Base-by-base conservation (phyloP, 1,140 invertebrate species). In the Camponotus floridanus region DNA sequence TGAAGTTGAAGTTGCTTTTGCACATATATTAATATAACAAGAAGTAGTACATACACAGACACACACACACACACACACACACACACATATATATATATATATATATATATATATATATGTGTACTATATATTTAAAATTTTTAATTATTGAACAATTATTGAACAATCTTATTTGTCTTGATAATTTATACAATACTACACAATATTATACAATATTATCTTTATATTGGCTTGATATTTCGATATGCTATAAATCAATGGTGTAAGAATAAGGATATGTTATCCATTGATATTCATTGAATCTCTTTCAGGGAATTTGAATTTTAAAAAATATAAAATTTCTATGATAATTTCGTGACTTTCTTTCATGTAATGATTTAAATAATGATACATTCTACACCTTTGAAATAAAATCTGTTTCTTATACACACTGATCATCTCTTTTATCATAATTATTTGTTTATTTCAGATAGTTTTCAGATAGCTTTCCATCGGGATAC, bases 391-490 rank as follows among this genome's bases (percentile, higher is more conserved):
- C 86, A 89, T 91, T 91, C 92, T 93, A 93, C 92, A 93, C 92
- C 92, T 93, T 93, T 93, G 92, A 93, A 87, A 90, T 73, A 70
- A 91, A 73, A 80, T 74, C 86, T 86, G 70, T 68, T 83, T 67
- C 64, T 78, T 87, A 57, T 85, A 64, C 21, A 78, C 62, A 71
- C 39, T 39, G 4, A 67, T 83, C 68, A 90, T 76, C 42, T 76
- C 76, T 92, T 92, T 93, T 93, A 91, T 87, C 92, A 91, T 91
- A 93, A 94, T 94, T 91, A 87, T 94, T 93, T 94, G 88, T 95
- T 94, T 94, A 95, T 95, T 95, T 94, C 94, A 94, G 93, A 95
- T 94, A 93, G 94, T 94, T 95, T 95, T 94, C 92, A 94, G 92
- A 94, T 95, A 95, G 93, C 92, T 95, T 94, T 94, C 93, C 94